These are phyloP conservation scores for Thripadectes ignobilis DNA, from an alignment of 2,797 vertebrate genomes.

Conservation along the genomic window DNA sequence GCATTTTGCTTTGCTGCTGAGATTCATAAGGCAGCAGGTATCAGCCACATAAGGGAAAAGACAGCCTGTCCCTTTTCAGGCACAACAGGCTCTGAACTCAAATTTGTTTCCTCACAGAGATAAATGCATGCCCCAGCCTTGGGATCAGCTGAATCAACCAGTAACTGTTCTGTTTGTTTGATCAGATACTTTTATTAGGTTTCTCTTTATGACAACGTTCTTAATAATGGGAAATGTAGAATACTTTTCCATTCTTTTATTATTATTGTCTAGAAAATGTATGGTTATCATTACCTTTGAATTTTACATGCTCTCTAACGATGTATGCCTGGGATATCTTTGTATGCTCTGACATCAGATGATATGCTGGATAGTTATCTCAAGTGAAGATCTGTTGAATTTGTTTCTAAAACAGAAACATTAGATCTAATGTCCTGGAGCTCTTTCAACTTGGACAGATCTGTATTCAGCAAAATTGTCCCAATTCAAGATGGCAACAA, in stretches of 20 bases:
- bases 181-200: neutral
- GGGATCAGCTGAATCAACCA: neutral
- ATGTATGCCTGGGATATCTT: neutral
- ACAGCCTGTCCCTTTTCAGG: neutral
- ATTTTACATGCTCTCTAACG: neutral
- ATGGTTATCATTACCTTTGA: neutral
- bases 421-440: neutral
- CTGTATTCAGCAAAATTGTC: neutral
- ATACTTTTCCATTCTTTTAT: neutral
- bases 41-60: neutral
- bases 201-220: neutral
- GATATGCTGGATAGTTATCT: neutral
- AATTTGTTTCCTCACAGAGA: neutral
- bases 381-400: neutral
- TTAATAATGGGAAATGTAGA: neutral
- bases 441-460: neutral
- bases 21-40: neutral
- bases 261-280: neutral
- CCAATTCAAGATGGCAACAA: neutral
- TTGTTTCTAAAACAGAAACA: neutral
- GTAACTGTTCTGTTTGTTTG: neutral
- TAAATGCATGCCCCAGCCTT: neutral
- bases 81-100: neutral
- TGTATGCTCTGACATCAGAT: neutral
- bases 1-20: neutral